These are phyloP conservation scores for Phenganax marumi DNA, from an alignment of 92 coral and sea anemone species.

Conservation along the genomic window DNA sequence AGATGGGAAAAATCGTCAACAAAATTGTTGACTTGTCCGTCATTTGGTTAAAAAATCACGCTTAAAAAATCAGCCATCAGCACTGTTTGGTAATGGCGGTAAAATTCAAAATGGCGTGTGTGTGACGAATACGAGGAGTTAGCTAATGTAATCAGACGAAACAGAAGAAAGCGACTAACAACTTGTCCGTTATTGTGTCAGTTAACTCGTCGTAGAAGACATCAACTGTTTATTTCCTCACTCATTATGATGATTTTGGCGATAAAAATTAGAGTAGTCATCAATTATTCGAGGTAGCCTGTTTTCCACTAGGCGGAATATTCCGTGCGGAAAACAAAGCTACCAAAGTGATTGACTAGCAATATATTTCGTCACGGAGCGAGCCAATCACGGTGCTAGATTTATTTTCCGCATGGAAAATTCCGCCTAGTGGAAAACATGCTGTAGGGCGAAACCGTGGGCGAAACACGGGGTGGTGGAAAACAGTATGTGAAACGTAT, in stretches of 20 bases:
- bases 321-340: too few species aligned
- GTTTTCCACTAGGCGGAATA: too few species aligned
- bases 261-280: not conserved
- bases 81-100: not conserved
- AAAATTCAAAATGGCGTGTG: slow-evolving; percentile 12
- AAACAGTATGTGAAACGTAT: slow-evolving; percentile 10
- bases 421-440: too few species aligned
- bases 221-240: not conserved
- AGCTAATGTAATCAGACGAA: not conserved
- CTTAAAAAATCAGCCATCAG: not conserved
- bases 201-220: not conserved
- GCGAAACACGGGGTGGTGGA: slow-evolving; percentile 21
- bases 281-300: not conserved
- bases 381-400: too few species aligned
- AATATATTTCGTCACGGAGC: too few species aligned
- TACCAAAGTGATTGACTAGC: too few species aligned
- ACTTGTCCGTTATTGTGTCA: not conserved
- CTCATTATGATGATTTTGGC: not conserved
- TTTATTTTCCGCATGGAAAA: too few species aligned
- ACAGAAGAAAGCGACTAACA: not conserved
- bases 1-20: too few species aligned
- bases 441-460: slow-evolving; percentile 7
- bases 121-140: not conserved
- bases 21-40: too few species aligned
- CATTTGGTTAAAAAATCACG: too few species aligned